Evolutionary conservation across 2,888 invertebrate species (phyloP).

Genomic region (Lingula anatina): DNA sequence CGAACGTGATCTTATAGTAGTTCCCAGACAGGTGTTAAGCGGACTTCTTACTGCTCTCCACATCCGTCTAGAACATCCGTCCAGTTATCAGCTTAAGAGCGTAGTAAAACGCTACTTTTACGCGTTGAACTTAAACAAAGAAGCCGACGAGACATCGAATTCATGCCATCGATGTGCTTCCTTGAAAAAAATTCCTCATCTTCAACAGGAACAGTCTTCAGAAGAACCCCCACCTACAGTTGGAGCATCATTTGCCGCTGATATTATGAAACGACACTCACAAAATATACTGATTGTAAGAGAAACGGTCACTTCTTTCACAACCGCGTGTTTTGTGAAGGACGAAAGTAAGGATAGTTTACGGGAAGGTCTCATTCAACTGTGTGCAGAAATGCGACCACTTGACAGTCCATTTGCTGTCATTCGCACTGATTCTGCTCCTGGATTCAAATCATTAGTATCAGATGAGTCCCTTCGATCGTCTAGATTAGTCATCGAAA

Average conservation of each 20-base stretch:
- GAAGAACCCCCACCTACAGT: constrained; percentile 9
- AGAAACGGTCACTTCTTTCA: constrained; percentile 15
- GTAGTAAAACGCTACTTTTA: constrained; percentile 16
- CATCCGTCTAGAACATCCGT: constrained; percentile 16
- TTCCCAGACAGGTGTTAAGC: constrained; percentile 13
- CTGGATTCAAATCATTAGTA: no score
- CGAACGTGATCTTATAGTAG: constrained; percentile 15
- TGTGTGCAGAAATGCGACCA: no score
- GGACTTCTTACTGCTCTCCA: constrained; percentile 18
- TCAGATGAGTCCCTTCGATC: no score
- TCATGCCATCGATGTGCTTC: constrained; percentile 9
- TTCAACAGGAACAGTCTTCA: constrained; percentile 7
- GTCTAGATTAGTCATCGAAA: no score
- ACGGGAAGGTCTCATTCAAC: no score
- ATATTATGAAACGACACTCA: constrained; percentile 11
- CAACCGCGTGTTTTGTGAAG: no score
- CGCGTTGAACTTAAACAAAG: no score
- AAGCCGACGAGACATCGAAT: constrained; percentile 4
- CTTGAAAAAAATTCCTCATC: no score
- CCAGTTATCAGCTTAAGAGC: constrained; percentile 14
- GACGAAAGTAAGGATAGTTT: no score
- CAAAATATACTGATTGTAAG: constrained; percentile 12
- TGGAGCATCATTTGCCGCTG: no score
- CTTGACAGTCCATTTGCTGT: constrained; percentile 14
- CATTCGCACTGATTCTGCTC: not conserved